Evolutionary conservation across 1,140 invertebrate species (phyloP), one percentile per base, ranked within the genome.

Genomic region (Oscheius sp.): DNA sequence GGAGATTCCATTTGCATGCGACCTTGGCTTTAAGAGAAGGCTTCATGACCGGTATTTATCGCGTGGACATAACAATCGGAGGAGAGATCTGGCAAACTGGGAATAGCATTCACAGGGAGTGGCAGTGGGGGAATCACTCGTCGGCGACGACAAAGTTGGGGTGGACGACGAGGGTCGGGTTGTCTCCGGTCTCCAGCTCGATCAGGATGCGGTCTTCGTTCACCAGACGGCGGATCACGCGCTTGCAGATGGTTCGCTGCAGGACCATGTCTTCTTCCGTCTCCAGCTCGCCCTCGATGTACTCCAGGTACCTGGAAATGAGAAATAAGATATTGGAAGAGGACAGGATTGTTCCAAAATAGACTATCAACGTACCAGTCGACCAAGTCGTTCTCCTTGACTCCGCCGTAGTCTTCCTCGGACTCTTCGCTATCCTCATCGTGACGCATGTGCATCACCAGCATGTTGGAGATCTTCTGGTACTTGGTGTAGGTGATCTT

Each of bases 401-500:
- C 88, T 13, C 93, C 93, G 46, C 87, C 85, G 49, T 85, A 86
- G 45, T 86, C 85, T 67, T 82, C 82, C 7, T 82, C 78, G 23
- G 82, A 81, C 15, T 87, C 87, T 81, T 91, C 75, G 28, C 70
- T 89, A 0, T 87, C 86, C 85, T 98, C 95, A 81, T 92, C 90
- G 80, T 88, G 89, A 77, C 92, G 89, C 90, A 99, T 92, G 82
- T 94, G 90, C 49, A 92, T 87, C 2, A 97, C 89, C 45, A 99
- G 87, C 88, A 97, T 91, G 79, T 96, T 94, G 42, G 93, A 92
- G 31, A 99, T 87, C 70, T 90, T 89, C 85, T 93, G 95, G 86
- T 98, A 99, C 58, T 96, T 91, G 76, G 97, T 94, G 85, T 93
- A 98, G 0, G 91, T 90, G n/a, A 98, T 84, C 26, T 91, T 93